A percentile compares a stretch with the other conserved stretches of the same genome.
Evolutionary conservation across 2,888 invertebrate species (phyloP).

Genomic region (Lycophotia porphyrea): DNA sequence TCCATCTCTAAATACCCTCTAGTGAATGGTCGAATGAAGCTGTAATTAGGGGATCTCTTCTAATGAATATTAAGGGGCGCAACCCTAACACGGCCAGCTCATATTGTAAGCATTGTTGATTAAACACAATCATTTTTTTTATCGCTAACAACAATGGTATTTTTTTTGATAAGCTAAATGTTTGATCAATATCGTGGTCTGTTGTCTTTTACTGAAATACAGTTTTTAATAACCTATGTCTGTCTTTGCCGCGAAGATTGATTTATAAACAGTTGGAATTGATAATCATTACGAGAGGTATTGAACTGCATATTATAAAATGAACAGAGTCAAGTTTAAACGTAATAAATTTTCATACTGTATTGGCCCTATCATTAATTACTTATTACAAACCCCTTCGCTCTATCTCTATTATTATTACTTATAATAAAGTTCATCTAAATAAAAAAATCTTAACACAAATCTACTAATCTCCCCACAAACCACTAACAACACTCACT

Average conservation of each 20-base stretch:
- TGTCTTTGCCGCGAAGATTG: neutral
- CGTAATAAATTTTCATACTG: neutral
- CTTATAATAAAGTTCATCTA: neutral
- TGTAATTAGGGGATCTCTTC: slow-evolving; percentile 85
- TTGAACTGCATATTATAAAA: neutral
- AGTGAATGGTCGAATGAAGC: slow-evolving; percentile 77
- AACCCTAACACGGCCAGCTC: slow-evolving; percentile 77
- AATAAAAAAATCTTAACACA: slow-evolving; percentile 16
- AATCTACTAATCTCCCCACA: slow-evolving; percentile 37
- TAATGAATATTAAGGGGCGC: slow-evolving; percentile 88
- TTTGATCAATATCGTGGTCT: slow-evolving; percentile 35
- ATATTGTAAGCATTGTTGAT: slow-evolving; percentile 80
- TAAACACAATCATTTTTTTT: slow-evolving; percentile 83
- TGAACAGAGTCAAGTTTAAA: neutral
- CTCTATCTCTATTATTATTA: neutral
- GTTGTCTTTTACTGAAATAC: slow-evolving; percentile 1
- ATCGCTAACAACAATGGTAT: slow-evolving; percentile 72
- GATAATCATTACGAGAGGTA: neutral
- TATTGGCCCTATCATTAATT: neutral
- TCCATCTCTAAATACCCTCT: slow-evolving; percentile 75
- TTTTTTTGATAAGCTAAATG: slow-evolving; percentile 49
- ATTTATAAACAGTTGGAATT: neutral
- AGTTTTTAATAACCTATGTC: neutral
- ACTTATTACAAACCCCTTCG: neutral
- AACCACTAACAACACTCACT: slow-evolving; percentile 69